Evolutionary conservation across 2,797 vertebrate genomes (phyloP).

Genomic region (Spea hammondii): DNA sequence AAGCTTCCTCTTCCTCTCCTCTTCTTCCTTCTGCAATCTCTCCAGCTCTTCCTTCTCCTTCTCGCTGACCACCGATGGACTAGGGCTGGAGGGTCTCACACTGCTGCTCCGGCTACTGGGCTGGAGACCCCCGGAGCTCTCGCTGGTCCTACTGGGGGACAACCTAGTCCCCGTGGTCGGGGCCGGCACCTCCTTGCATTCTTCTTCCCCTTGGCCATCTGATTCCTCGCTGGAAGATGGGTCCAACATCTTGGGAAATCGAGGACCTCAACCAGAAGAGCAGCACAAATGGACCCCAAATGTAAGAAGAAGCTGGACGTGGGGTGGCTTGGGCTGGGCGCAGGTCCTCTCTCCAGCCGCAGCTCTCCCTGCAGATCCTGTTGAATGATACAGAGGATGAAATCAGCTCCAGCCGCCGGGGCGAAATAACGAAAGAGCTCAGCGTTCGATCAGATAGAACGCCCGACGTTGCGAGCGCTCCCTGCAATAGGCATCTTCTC

Average conservation of each 20-base stretch:
- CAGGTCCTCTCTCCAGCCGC: too few species aligned
- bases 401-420: neutral
- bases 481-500: slow-evolving; percentile 74
- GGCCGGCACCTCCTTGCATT: slow-evolving; percentile 79
- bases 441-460: slow-evolving; percentile 55
- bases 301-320: too few species aligned
- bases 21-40: slow-evolving; percentile 91
- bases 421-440: neutral
- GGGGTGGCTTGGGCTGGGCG: too few species aligned
- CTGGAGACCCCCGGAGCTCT: slow-evolving; percentile 80
- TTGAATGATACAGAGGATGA: neutral
- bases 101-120: slow-evolving; percentile 78
- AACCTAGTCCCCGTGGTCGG: slow-evolving; percentile 76
- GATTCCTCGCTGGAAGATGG: slow-evolving; percentile 96
- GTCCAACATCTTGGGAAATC: slow-evolving; percentile 79
- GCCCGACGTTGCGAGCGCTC: slow-evolving; percentile 68
- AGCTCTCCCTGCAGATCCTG: neutral
- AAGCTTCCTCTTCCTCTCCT: slow-evolving; percentile 91
- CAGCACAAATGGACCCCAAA: too few species aligned
- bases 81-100: slow-evolving; percentile 85
- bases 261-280: neutral
- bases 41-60: slow-evolving; percentile 96
- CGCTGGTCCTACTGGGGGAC: slow-evolving; percentile 79
- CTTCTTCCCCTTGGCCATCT: slow-evolving; percentile 86
- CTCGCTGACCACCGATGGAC: slow-evolving; percentile 89